Percentiles rank a stretch among this genome's conserved stretches.
These are phyloP conservation scores for Copidosoma floridanum DNA, from an alignment of 1,140 invertebrate genomes.

Conservation along the genomic window DNA sequence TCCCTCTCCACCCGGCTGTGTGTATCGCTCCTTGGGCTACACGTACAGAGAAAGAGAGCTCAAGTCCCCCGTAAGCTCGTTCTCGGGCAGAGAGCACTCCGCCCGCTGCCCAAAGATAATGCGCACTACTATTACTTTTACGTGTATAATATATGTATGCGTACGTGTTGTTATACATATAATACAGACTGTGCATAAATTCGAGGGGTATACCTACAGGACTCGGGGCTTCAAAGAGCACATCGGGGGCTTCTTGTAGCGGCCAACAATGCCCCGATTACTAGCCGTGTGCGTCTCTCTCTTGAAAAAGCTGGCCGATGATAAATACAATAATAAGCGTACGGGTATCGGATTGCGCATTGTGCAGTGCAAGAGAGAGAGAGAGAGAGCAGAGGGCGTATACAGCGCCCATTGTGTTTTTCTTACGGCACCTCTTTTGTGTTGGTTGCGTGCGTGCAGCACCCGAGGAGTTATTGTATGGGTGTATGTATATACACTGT, in stretches of 20 bases:
- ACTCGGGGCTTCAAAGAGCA: background rate
- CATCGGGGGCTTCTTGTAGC: conserved; percentile 9
- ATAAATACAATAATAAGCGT: conserved; percentile 12
- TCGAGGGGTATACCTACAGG: background rate
- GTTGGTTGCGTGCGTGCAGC: too few relatives aligned
- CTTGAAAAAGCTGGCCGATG: background rate
- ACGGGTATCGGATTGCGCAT: conserved; percentile 7
- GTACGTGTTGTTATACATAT: background rate
- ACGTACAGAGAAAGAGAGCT: too few relatives aligned
- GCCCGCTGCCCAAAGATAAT: background rate
- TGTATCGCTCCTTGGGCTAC: too few relatives aligned
- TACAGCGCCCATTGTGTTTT: too few relatives aligned
- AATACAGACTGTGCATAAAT: background rate
- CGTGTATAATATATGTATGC: background rate
- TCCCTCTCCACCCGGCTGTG: too few relatives aligned
- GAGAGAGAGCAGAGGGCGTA: too few relatives aligned
- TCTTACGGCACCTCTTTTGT: too few relatives aligned
- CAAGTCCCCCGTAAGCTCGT: background rate
- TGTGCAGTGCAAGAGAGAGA: background rate
- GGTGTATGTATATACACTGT: too few relatives aligned
- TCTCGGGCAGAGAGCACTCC: background rate
- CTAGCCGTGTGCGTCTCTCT: background rate
- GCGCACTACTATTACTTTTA: too few relatives aligned
- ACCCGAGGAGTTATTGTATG: too few relatives aligned
- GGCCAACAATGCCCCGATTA: conserved; percentile 14